Percentiles rank a stretch among this genome's conserved stretches.
These are phyloP conservation scores for Sebastes baramenuke DNA, from an alignment of 2,797 vertebrate species.

Conservation along the genomic window DNA sequence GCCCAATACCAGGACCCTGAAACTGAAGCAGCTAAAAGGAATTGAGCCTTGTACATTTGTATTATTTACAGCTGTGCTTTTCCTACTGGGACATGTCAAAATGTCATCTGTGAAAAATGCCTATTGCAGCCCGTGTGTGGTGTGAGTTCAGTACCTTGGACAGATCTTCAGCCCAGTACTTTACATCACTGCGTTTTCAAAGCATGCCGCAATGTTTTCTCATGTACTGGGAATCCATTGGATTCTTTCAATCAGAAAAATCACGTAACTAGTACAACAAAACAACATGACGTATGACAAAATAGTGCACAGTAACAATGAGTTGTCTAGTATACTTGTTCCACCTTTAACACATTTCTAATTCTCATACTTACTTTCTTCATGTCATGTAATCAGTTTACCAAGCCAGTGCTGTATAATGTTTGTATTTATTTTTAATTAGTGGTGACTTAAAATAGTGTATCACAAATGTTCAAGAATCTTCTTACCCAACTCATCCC, in stretches of 20 bases:
- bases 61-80: neutral
- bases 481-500: neutral
- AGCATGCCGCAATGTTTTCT: neutral
- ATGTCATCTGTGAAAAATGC: neutral
- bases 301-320: neutral
- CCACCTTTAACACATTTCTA: neutral
- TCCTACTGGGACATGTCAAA: neutral
- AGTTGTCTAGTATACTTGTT: neutral
- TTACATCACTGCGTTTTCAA: neutral
- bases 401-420: neutral
- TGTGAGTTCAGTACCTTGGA: conserved; percentile 11
- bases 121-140: neutral
- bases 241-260: neutral
- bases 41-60: neutral
- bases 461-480: neutral
- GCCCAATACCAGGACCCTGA: neutral
- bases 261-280: neutral
- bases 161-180: neutral
- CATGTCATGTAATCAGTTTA: neutral
- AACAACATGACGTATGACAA: neutral
- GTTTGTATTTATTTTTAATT: neutral
- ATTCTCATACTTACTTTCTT: neutral
- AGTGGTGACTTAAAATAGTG: neutral
- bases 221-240: neutral
- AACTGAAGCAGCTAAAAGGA: neutral